Conservation (phyloP, 2,113 vertebrate species). For the Xiphophorus hellerii region DNA sequence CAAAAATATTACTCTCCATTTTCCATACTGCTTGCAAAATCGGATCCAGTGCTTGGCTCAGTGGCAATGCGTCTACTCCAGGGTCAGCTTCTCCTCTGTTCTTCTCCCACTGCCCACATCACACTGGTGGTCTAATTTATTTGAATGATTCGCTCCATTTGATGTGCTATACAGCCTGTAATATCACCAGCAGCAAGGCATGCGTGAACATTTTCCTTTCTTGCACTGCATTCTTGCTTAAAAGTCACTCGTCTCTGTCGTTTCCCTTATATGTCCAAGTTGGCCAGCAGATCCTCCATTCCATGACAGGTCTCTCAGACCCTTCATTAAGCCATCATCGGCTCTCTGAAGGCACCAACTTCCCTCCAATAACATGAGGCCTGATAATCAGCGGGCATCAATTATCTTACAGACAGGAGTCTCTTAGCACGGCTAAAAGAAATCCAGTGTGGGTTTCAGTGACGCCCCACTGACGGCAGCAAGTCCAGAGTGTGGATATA, state of each 20-base stretch:
- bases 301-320: slow-evolving; percentile 2
- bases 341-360: slow-evolving; percentile 11
- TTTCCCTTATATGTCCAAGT: slow-evolving; percentile 23
- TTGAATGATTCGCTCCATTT: slow-evolving; percentile 28
- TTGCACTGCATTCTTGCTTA: background rate
- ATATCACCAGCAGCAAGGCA: slow-evolving; percentile 29
- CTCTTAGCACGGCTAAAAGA: slow-evolving; percentile 26
- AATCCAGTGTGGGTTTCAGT: slow-evolving; percentile 21
- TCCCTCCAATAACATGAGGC: background rate
- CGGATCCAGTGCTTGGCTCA: slow-evolving; percentile 27
- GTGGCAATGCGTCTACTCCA: slow-evolving; percentile 9
- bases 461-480: background rate
- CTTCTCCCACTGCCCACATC: slow-evolving; percentile 11
- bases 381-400: slow-evolving; percentile 23
- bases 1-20: slow-evolving; percentile 29
- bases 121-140: slow-evolving; percentile 19
- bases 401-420: slow-evolving; percentile 44
- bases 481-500: background rate
- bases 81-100: slow-evolving; percentile 12
- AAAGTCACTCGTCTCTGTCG: slow-evolving; percentile 30
- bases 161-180: slow-evolving; percentile 4
- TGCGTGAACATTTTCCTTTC: slow-evolving; percentile 22
- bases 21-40: slow-evolving; percentile 46
- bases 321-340: slow-evolving; percentile 35
- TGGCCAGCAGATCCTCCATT: slow-evolving; percentile 11